Base-by-base conservation (phyloP, 2,888 invertebrate genomes). In the Bellardia pandia region DNA sequence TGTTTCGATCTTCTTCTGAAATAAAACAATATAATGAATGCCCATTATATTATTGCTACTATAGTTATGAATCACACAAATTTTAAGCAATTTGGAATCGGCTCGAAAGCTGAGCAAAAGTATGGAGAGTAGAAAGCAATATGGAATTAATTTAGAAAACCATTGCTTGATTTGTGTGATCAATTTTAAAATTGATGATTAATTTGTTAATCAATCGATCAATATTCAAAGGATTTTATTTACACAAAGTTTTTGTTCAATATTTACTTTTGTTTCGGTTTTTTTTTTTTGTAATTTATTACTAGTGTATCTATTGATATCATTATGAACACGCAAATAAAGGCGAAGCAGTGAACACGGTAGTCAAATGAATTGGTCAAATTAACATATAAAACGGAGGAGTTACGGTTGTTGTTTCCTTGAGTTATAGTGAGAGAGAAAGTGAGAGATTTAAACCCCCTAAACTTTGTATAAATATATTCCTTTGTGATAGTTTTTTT, bases 391-490 rank as follows among this genome's bases (percentile, higher is more conserved):
- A 48, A 48, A 80, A 75, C 71, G 72, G 23, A n/a, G 68, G 23
- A 11, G 66, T 53, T 60, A 72, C n/a, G 16, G 56, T 66, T 71
- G 68, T 69, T 81, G 37, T 37, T 37, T 78, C 86, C 76, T 79
- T 82, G 72, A 56, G 82, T 72, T 53, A 53, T 75, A 74, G n/a
- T 68, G 68, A 78, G 48, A 85, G 77, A 64, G 51, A 60, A 48
- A 9, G 60, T 66, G 71, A 66, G 71, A 79, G 68, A 79, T 74
- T 51, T 69, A 62, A 62, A 76, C 88, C 88, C 89, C 90, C 89
- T 87, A 90, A 92, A 92, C 92, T 92, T 92, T 92, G 92, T 92
- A 92, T 92, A 92, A 92, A 92, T 92, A 92, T 92, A 92, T 91
- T 92, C 92, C 92, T 92, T 92, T 92, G 92, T 79, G 53, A 77